Evolutionary conservation across 2,113 vertebrate genomes (phyloP).

Genomic region (Syngnathus typhle): DNA sequence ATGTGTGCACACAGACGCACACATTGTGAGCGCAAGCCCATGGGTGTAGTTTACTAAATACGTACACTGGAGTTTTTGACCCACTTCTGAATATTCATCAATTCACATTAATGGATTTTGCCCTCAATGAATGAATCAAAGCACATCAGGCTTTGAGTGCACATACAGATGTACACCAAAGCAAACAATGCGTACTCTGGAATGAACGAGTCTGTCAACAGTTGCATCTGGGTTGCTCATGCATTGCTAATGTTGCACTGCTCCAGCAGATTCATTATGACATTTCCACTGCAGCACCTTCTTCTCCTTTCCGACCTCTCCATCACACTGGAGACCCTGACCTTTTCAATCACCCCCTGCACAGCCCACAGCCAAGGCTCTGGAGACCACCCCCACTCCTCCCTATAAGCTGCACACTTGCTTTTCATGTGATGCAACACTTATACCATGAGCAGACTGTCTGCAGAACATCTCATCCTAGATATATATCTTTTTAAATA

Average conservation of each 20-base stretch:
- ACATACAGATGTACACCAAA: neutral
- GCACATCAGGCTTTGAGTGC: neutral
- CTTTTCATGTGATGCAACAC: conserved; percentile 16
- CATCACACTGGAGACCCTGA: conserved; percentile 41
- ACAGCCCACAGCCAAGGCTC: conserved; percentile 20
- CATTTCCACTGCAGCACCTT: conserved; percentile 30
- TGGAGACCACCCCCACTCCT: conserved; percentile 17
- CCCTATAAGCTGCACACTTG: conserved; percentile 16
- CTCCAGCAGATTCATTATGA: conserved; percentile 47
- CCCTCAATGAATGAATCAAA: neutral
- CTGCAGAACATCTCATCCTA: no score
- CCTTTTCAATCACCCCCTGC: conserved; percentile 50
- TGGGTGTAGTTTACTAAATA: conserved; percentile 13
- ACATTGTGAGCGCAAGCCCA: conserved; percentile 4
- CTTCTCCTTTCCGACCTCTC: conserved; percentile 30
- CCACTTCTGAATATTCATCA: conserved; percentile 10
- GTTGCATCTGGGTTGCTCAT: conserved; percentile 32
- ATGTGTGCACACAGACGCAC: conserved; percentile 14
- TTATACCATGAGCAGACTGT: conserved; percentile 23
- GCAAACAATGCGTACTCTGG: conserved; percentile 4
- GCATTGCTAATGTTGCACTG: conserved; percentile 45
- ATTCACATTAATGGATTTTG: conserved; percentile 3
- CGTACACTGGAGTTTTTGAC: neutral
- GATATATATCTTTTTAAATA: no score
- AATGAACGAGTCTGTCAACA: conserved; percentile 3